These are phyloP conservation scores for Thomomys bottae DNA, from an alignment of 2,113 vertebrate species.

Conservation along the genomic window DNA sequence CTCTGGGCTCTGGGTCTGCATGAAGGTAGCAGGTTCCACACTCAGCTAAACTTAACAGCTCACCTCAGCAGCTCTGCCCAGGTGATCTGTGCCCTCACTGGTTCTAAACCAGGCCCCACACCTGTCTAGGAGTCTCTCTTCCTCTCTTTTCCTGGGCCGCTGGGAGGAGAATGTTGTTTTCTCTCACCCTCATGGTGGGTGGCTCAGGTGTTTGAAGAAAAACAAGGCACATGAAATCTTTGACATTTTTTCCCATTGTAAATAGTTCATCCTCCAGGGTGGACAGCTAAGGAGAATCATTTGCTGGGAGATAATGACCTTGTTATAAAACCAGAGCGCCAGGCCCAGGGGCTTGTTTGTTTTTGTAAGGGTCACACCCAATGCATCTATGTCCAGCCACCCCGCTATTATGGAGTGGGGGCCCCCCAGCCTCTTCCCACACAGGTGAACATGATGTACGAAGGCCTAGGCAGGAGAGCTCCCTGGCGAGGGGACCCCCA, in stretches of 20 bases:
- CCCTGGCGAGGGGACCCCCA: not conserved
- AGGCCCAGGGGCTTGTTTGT: not conserved
- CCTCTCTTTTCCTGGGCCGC: fast-evolving
- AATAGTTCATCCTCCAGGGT: conserved; percentile 34
- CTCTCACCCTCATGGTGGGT: not conserved
- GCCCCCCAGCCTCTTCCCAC: not conserved
- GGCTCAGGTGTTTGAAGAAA: not conserved
- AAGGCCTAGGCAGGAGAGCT: not conserved
- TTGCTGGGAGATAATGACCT: conserved; percentile 8
- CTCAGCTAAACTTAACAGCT: not conserved
- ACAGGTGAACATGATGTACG: not conserved
- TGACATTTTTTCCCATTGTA: not conserved
- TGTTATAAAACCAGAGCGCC: not conserved
- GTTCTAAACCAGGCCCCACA: too few species aligned
- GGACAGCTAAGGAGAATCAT: not conserved
- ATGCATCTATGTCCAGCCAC: not conserved
- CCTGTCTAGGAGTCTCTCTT: not conserved
- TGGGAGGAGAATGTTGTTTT: not conserved
- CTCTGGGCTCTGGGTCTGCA: not conserved
- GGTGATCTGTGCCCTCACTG: not conserved
- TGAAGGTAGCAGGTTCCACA: not conserved
- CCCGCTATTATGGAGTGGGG: not conserved
- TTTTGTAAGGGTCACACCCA: not conserved
- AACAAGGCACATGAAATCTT: not conserved
- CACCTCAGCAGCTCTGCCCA: not conserved